A percentile compares a stretch with the other conserved stretches of the same genome.
Evolutionary conservation across 2,888 invertebrate species (phyloP).

Genomic region (Synanthedon andrenaeformis): DNA sequence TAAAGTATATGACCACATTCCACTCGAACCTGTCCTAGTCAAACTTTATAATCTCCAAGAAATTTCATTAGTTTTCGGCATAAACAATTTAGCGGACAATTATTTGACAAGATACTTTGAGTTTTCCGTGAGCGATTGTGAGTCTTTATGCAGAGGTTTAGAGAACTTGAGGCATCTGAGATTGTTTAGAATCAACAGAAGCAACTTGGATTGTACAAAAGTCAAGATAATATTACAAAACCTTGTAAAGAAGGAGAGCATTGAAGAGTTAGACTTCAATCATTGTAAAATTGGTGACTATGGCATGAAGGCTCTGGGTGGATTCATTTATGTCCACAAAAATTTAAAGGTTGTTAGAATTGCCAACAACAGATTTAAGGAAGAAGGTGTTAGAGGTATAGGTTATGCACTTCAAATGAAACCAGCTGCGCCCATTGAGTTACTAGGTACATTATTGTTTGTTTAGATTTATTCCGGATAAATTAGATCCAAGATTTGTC

Average conservation of each 20-base stretch:
- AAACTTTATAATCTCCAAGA: slow-evolving; percentile 67
- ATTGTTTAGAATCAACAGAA: slow-evolving; percentile 70
- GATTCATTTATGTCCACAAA: slow-evolving; percentile 58
- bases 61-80: slow-evolving; percentile 45
- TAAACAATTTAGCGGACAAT: slow-evolving; percentile 58
- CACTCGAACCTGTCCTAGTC: slow-evolving; percentile 64
- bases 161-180: slow-evolving; percentile 54
- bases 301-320: slow-evolving; percentile 74
- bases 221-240: slow-evolving; percentile 70
- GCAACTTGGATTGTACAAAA: slow-evolving; percentile 71
- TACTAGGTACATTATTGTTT: slow-evolving; percentile 32
- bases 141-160: slow-evolving; percentile 66
- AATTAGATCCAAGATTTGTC: neutral
- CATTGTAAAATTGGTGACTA: slow-evolving; percentile 74
- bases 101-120: slow-evolving; percentile 73
- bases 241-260: slow-evolving; percentile 53
- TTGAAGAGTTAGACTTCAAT: slow-evolving; percentile 74
- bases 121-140: slow-evolving; percentile 70
- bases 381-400: slow-evolving; percentile 64
- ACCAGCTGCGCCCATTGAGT: slow-evolving; percentile 55
- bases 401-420: slow-evolving; percentile 65
- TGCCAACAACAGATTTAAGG: slow-evolving; percentile 68
- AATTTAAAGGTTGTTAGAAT: slow-evolving; percentile 61
- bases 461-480: neutral
- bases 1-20: slow-evolving; percentile 68